Conservation (phyloP, 2,113 vertebrate species). For the Spheniscus mendiculus region DNA sequence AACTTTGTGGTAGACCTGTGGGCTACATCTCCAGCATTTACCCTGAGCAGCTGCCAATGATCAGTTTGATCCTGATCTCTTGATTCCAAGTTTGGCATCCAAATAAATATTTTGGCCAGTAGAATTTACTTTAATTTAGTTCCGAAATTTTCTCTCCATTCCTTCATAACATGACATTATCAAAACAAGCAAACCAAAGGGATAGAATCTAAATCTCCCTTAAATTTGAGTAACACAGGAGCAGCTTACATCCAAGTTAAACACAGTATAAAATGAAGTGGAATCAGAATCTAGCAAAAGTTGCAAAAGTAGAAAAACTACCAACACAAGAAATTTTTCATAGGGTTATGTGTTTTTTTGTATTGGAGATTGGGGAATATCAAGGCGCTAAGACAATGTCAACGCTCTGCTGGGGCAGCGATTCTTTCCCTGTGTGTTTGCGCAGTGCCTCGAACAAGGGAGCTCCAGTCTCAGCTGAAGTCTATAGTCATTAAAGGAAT, state of each 20-base stretch:
- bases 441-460: background rate
- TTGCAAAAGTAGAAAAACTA: background rate
- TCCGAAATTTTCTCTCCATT: background rate
- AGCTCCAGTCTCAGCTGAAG: background rate
- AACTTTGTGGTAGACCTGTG: background rate
- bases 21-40: background rate
- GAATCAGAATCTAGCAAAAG: background rate
- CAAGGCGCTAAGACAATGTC: background rate
- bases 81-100: background rate
- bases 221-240: background rate
- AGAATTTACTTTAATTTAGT: background rate
- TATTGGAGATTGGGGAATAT: background rate
- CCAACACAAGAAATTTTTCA: background rate
- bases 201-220: background rate
- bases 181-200: background rate
- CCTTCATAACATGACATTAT: background rate
- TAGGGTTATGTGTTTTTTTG: background rate
- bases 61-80: background rate
- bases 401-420: accelerated
- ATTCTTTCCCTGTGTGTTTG: background rate
- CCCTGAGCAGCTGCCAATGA: background rate
- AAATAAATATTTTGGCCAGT: background rate
- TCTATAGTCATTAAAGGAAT: background rate
- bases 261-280: background rate
- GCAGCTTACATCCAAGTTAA: background rate